Conservation (phyloP, 1,140 invertebrate species). For the Drosophila eugracilis region DNA sequence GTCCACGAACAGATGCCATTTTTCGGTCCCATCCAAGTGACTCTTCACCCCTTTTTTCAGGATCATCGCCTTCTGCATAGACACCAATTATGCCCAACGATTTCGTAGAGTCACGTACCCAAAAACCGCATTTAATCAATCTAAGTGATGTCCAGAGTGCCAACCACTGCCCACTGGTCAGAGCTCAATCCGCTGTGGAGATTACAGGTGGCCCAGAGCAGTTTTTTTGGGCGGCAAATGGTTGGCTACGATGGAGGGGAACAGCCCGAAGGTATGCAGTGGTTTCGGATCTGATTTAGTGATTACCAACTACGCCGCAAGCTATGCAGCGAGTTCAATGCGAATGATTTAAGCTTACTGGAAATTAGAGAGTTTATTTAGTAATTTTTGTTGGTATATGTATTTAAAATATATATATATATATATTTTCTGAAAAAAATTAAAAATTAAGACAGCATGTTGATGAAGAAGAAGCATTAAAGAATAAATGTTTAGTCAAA, state of each 20-base stretch:
- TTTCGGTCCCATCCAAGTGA: background rate
- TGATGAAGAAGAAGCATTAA: too few species aligned
- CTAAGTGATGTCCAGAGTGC: slow-evolving; percentile 49
- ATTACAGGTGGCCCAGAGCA: slow-evolving; percentile 19
- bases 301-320: slow-evolving; percentile 7
- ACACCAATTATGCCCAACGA: slow-evolving; percentile 33
- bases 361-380: too few species aligned
- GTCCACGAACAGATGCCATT: slow-evolving; percentile 11
- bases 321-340: slow-evolving; percentile 15
- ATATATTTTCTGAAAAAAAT: too few species aligned
- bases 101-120: slow-evolving; percentile 42
- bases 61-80: slow-evolving; percentile 29
- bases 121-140: slow-evolving; percentile 60
- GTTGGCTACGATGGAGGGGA: slow-evolving; percentile 2
- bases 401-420: too few species aligned
- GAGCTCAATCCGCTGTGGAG: slow-evolving; percentile 41
- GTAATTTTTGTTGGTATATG: too few species aligned
- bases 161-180: too few species aligned
- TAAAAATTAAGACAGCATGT: too few species aligned
- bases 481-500: too few species aligned
- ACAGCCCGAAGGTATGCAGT: slow-evolving; percentile 25
- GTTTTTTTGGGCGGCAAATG: slow-evolving; percentile 9
- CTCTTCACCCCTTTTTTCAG: slow-evolving; percentile 14
- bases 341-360: too few species aligned
- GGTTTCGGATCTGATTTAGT: slow-evolving; percentile 5